Evolutionary conservation across 2,797 vertebrate genomes (phyloP), one percentile per base, ranked within the genome.

Genomic region (Molossus alvarezi): DNA sequence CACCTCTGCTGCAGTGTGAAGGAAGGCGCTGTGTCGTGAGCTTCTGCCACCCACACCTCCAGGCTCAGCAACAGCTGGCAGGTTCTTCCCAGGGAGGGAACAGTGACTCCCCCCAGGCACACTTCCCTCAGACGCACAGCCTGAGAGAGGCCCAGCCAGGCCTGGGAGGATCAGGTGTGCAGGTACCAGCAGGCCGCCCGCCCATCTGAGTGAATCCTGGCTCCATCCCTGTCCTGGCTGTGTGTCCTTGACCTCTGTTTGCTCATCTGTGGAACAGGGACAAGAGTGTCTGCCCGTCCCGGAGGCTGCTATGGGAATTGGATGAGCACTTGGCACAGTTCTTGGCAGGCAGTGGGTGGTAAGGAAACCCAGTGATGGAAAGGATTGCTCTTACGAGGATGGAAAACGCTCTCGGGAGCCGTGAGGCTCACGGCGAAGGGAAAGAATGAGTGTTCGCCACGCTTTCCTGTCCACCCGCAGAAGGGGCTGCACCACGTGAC

Each of bases 401-500:
- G 14, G 76, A n/a, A 29, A 37, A 1, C 0, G 0, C 21, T 20
- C 23, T 25, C 1, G 1, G 57, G 27, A 67, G 73, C 90, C 9
- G 5, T 14, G 77, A 20, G 41, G 45, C 1, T 1, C 20, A 11
- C 4, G 11, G 72, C 20, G 4, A 2, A 23, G 29, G 53, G 37
- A 3, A 18, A 10, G 37, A 13, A 9, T 5, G 3, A 6, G 57
- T 0, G 9, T 20, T 14, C 51, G 4, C 51, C 0, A 0, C 0
- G 15, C 5, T 13, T 76, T 65, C 73, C 72, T 4, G 29, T 9
- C 9, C 3, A 48, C 11, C 79, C 6, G 0, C 20, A 1, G 0
- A 17, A 3, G 0, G 17, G 53, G 33, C 83, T 11, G 58, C 48
- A 13, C 4, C 17, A 6, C 25, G 1, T 11, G 15, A 9, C 23